Conservation (phyloP, 2,113 vertebrate genomes). For the Mohoua ochrocephala region DNA sequence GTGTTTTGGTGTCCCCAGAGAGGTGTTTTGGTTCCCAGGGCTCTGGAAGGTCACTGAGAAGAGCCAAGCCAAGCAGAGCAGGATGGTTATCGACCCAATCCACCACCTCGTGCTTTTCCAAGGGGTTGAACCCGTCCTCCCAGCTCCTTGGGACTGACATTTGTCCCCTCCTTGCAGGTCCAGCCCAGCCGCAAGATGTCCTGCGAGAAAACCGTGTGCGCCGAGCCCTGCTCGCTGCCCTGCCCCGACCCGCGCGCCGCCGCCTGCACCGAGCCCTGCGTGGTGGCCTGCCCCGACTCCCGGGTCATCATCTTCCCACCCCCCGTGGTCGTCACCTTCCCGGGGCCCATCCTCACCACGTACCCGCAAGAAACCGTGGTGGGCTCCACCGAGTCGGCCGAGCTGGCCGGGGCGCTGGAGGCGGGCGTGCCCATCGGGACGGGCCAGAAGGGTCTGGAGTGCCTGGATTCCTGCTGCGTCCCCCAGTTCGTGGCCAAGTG, state of each 20-base stretch:
- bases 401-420: not conserved
- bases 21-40: no score
- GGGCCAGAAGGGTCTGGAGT: not conserved
- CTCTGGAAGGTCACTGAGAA: not conserved
- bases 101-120: fast-evolving
- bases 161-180: not conserved
- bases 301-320: conserved; percentile 40
- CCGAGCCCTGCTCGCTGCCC: not conserved
- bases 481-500: not conserved
- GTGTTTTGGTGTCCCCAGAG: not conserved
- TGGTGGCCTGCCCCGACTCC: conserved; percentile 28
- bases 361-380: conserved; percentile 37
- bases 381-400: not conserved
- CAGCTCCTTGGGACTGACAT: fast-evolving
- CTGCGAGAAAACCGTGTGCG: not conserved
- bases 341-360: conserved; percentile 55
- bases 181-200: not conserved
- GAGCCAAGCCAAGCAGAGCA: not conserved
- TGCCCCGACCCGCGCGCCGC: not conserved
- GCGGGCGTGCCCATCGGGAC: not conserved
- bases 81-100: fast-evolving
- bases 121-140: fast-evolving
- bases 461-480: not conserved
- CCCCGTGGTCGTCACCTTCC: conserved; percentile 25
- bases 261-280: conserved; percentile 4